Base-by-base conservation (phyloP, 2,888 invertebrate genomes). In the Amiota communis region DNA sequence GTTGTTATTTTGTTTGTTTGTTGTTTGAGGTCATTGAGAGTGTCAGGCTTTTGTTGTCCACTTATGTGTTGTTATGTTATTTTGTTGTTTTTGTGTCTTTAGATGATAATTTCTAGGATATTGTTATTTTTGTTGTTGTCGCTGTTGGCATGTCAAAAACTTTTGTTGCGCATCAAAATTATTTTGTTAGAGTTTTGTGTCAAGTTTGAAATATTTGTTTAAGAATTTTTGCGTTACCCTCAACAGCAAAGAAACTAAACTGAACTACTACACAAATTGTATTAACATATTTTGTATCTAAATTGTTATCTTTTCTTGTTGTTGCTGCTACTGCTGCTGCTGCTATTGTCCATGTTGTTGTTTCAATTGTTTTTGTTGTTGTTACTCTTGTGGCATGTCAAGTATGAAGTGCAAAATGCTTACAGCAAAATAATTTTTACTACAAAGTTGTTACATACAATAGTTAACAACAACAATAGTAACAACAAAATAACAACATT, bases 381-480 rank as follows among this genome's bases (percentile, higher is more conserved):
- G 56, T 70, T 47, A 53, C 36, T 70, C 73, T 65, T 78, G 75
- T 73, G 79, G 79, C 85, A 83, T 83, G 85, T 85, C 82, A 83
- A 76, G 85, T 84, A 83, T 83, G 83, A 83, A 82, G 83, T 83
- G 85, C 84, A 83, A 85, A 85, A 82, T 81, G 82, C 85, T 83
- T 75, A 75, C 78, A 83, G 82, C 83, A 72, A 85, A 83, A 82
- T 83, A 81, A 17, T 65, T 65, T 79, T 79, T 81, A n/a, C 81
- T 82, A 78, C 73, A 80, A 77, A 83, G 78, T 70, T 70, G 53
- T 70, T 49, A 23, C 69, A 64, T 46, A n/a, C n/a, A n/a, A n/a
- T n/a, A 23, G 46, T 64, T 46, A 64, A 46, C 36, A 47, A 56
- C 56, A 56, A 6, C 36, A 23, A 23, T 3, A 23, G 3, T 3